Evolutionary conservation across 2,888 invertebrate species (phyloP), one percentile per base, ranked within the genome.

Genomic region (Acleris sparsana): DNA sequence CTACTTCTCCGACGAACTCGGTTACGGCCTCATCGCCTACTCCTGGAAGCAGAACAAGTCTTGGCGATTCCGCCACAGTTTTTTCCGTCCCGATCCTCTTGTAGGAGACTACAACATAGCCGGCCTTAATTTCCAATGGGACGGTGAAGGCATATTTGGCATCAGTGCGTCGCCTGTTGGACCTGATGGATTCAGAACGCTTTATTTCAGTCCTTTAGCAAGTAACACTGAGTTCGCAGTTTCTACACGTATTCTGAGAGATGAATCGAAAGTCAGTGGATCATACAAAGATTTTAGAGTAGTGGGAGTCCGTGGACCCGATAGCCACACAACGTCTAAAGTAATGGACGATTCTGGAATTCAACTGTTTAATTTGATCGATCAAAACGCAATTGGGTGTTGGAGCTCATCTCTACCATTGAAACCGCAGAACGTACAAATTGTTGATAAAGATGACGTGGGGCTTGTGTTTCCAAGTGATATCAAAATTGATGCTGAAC

Each of bases 111-210:
- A 95, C 83, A 96, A 95, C 78, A 94, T 96, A 69, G 96, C 94
- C 5, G 96, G 97, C 0, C 86, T 97, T 13, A 97, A 97, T 82
- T 97, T 97, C 93, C 97, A 97, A 83, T 97, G 97, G 97, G 94
- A 94, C 25, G 94, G 95, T 72, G 97, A 97, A 86, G 96, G 96
- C 16, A 95, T 97, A 69, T 97, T 97, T 73, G 97, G 97, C 1
- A 94, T 97, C 84, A 94, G 96, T 0, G 82, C 97, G 2, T 95
- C 96, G 0, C 95, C 96, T 0, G 80, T 93, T 5, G 94, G 94
- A 17, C 75, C 88, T 11, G 95, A 96, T 76, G 96, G 96, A 18
- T 96, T 88, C 78, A 94, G 96, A 74, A 95, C 94, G 0, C 88
- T 97, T 51, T 96, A 94, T 85, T 97, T 97, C 88, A 96, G 96